Evolutionary conservation across 2,797 vertebrate species (phyloP), one percentile per base, ranked within the genome.

Genomic region (Crocidura indochinensis): DNA sequence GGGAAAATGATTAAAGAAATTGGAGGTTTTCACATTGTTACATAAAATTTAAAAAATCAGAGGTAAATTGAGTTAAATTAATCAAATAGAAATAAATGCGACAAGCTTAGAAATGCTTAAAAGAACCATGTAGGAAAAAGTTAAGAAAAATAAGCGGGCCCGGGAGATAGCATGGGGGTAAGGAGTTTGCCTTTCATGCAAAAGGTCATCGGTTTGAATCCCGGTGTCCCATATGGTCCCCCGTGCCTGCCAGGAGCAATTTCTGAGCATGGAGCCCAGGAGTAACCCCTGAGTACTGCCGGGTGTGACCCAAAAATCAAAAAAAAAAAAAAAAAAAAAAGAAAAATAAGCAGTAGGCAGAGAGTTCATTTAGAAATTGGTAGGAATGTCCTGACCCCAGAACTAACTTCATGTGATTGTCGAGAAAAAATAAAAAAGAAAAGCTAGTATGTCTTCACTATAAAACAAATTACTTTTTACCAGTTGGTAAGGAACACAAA

Each of bases 361-460:
- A 75, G 76, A 75, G 69, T 26, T 29, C 26, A 73, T 72, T 53
- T 78, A 79, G 17, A 91, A 94, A 84, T 75, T 38, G 26, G 76
- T 47, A n/a, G n/a, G n/a, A n/a, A n/a, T 1, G n/a, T 74, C 72
- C 22, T 81, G 44, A 51, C 11, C 53, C 79, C 67, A 71, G 68
- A 90, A 96, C 91, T n/a, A 27, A 17, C 62, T 88, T 84, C 77
- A 11, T 91, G 71, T 88, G 46, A 80, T 78, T 65, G 27, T 75
- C 51, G 14, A 8, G 1, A 14, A 17, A 62, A 8, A 89, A 14
- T 6, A 10, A 84, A 94, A 87, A 24, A 65, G 88, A 62, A 90
- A 38, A 87, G 88, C 94, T 73, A 62, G 87, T 87, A 91, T 67
- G 76, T 87, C 79, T 80, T 89, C 84, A 76, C 24, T 87, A 53